These are phyloP conservation scores for Nasonia oneida DNA, from an alignment of 2,888 invertebrate species.

Conservation along the genomic window DNA sequence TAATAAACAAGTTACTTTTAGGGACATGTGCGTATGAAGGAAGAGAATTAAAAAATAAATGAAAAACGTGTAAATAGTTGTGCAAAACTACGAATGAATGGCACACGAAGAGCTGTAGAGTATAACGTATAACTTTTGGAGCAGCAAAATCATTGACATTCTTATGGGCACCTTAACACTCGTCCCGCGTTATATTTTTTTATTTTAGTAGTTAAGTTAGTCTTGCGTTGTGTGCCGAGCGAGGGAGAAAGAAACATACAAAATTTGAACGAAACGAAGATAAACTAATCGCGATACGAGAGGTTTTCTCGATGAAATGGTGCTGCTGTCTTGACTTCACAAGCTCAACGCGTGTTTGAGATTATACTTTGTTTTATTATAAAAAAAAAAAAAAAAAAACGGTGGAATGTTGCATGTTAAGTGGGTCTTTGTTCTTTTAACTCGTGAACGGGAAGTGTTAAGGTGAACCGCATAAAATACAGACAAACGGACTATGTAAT, in stretches of 20 bases:
- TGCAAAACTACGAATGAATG: slow-evolving; percentile 52
- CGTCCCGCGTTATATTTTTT: slow-evolving; percentile 25
- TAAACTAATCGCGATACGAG: slow-evolving; percentile 1
- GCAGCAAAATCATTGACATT: slow-evolving; percentile 52
- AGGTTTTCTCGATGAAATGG: slow-evolving; percentile 40
- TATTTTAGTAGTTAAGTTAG: slow-evolving; percentile 46
- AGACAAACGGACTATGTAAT: slow-evolving; percentile 29
- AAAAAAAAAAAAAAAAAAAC: slow-evolving; percentile 32
- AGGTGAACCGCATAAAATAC: slow-evolving; percentile 44
- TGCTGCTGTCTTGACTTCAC: slow-evolving; percentile 49
- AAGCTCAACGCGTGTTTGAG: slow-evolving; percentile 33
- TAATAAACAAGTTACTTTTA: slow-evolving; percentile 74
- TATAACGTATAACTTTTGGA: slow-evolving; percentile 45
- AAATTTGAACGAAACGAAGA: slow-evolving; percentile 34
- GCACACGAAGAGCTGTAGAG: slow-evolving; percentile 9
- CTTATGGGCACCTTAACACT: slow-evolving; percentile 57
- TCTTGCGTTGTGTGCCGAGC: slow-evolving; percentile 31
- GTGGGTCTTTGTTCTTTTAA: slow-evolving; percentile 43
- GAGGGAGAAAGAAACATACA: slow-evolving; percentile 26
- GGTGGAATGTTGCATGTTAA: slow-evolving; percentile 25
- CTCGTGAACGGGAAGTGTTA: slow-evolving; percentile 51
- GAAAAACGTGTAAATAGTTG: slow-evolving; percentile 61
- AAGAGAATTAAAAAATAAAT: slow-evolving; percentile 65
- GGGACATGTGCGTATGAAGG: slow-evolving; percentile 64
- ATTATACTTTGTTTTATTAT: slow-evolving; percentile 43